These are phyloP conservation scores for Hyperoplus lanceolatus DNA, from an alignment of 2,797 vertebrate species.

Conservation along the genomic window DNA sequence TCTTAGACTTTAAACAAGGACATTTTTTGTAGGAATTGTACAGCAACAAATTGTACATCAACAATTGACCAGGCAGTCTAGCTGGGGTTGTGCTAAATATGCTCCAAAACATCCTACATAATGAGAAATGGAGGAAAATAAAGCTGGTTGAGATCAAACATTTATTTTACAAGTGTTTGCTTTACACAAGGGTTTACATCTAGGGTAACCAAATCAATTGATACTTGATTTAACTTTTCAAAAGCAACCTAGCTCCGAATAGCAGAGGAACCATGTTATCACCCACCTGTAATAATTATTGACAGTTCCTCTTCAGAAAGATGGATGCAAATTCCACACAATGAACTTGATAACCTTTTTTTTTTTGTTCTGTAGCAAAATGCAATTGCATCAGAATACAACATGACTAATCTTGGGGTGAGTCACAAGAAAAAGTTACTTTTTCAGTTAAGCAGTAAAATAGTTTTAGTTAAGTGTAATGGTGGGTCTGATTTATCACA, in stretches of 20 bases:
- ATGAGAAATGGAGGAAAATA: background rate
- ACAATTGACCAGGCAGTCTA: background rate
- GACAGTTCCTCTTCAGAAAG: background rate
- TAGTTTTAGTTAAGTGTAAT: background rate
- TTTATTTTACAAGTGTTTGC: conserved; percentile 16
- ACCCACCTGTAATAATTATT: background rate
- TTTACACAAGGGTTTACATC: background rate
- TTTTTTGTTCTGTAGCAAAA: conserved; percentile 18
- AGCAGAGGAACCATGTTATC: background rate
- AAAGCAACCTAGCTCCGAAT: background rate
- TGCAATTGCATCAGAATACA: conserved; percentile 30
- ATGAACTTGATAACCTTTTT: background rate
- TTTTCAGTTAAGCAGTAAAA: conserved; percentile 14
- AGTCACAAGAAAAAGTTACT: conserved; percentile 18
- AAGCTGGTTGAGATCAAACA: background rate
- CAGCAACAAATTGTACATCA: too few species aligned
- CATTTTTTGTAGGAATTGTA: too few species aligned
- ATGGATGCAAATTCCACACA: background rate
- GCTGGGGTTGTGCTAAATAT: background rate
- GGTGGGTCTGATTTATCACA: background rate
- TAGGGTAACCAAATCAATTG: background rate
- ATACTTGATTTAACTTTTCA: background rate
- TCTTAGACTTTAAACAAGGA: background rate
- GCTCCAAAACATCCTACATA: background rate
- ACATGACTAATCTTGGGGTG: conserved; percentile 19